These are phyloP conservation scores for Trichomycterus rosablanca DNA, from an alignment of 2,113 vertebrate genomes.

Conservation along the genomic window DNA sequence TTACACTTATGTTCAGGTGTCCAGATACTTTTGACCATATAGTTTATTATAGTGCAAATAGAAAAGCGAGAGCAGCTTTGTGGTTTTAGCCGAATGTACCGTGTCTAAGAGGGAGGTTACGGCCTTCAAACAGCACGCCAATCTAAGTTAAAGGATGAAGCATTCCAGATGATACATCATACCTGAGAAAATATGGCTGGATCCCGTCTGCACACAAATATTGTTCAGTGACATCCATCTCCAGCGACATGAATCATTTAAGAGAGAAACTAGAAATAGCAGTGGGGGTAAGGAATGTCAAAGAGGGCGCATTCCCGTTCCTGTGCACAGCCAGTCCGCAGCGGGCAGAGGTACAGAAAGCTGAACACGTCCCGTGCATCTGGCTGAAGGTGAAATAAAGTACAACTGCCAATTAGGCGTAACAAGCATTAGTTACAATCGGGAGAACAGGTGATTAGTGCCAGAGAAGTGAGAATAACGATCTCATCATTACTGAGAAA, in stretches of 20 bases:
- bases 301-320: background rate
- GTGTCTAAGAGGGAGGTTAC: too few relatives aligned
- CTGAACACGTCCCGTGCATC: constrained; percentile 5
- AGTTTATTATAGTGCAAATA: too few relatives aligned
- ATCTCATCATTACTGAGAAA: too few relatives aligned
- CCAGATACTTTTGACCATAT: too few relatives aligned
- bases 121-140: background rate
- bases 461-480: too few relatives aligned
- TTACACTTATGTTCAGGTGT: too few relatives aligned
- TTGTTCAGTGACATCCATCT: constrained; percentile 35
- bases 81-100: background rate
- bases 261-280: constrained; percentile 43
- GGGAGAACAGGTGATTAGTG: background rate
- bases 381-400: constrained; percentile 41
- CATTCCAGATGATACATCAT: background rate
- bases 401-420: constrained; percentile 36
- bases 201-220: constrained; percentile 61
- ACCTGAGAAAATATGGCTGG: constrained; percentile 54
- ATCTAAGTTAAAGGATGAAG: constrained; percentile 13
- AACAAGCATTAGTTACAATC: constrained; percentile 46
- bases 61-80: background rate
- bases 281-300: constrained; percentile 36
- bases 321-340: constrained; percentile 13
- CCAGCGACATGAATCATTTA: constrained; percentile 52
- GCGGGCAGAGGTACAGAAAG: constrained; percentile 15